Percentiles rank a stretch among this genome's conserved stretches.
Conservation (phyloP, 2,113 vertebrate genomes). For the Microcebus ravelobensis region DNA sequence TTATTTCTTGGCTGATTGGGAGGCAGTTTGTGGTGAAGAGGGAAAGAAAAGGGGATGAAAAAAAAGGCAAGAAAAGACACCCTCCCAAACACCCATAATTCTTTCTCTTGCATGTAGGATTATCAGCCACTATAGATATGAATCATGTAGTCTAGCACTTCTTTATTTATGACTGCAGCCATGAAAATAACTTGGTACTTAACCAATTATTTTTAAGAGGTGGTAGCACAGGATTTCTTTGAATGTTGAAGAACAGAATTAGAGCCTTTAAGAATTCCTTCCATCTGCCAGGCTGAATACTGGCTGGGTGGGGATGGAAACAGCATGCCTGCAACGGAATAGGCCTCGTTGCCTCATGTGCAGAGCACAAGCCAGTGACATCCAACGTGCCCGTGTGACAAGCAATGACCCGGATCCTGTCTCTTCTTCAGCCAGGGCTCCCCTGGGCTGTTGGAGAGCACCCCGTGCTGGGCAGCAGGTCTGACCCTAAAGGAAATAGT, state of each 20-base stretch:
- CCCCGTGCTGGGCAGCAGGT: background rate
- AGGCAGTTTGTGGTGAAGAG: too few relatives aligned
- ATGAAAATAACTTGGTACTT: constrained; percentile 61
- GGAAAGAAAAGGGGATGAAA: background rate
- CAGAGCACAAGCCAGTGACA: background rate
- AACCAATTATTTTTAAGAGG: constrained; percentile 70
- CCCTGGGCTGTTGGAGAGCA: background rate
- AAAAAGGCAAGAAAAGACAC: background rate
- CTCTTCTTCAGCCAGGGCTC: rapidly evolving
- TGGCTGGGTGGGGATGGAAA: constrained; percentile 30
- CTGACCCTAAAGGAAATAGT: background rate
- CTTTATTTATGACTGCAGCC: constrained; percentile 62
- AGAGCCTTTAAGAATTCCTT: constrained; percentile 56
- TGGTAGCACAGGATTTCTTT: constrained; percentile 62
- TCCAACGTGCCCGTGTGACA: rapidly evolving
- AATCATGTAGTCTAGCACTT: constrained; percentile 64
- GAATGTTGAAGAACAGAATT: constrained; percentile 68
- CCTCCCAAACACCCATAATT: background rate
- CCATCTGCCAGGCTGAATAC: constrained; percentile 63
- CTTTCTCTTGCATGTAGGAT: background rate
- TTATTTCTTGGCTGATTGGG: background rate
- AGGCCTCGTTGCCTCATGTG: background rate
- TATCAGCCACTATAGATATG: background rate
- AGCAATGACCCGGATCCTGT: background rate
- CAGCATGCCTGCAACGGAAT: background rate